Percentiles rank a stretch among this genome's conserved stretches.
phyloP scores from a whole-genome alignment of 1,140 invertebrate species.

The Drosophila ananassae region DNA sequence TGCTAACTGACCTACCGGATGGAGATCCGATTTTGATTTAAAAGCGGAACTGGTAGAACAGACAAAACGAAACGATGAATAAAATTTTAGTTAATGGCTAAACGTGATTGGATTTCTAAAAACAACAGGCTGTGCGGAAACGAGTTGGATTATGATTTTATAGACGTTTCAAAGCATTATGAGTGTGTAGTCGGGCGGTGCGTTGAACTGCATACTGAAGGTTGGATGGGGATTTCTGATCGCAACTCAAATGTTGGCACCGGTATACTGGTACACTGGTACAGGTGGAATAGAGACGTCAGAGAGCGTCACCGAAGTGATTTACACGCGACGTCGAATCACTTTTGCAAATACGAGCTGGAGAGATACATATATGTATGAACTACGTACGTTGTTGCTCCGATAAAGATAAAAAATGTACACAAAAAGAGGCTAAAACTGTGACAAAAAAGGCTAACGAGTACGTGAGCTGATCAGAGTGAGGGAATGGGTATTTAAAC shows the following conservation, averaged over 20 bases:
- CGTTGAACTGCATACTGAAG: slow-evolving; percentile 69
- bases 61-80: neutral
- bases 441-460: slow-evolving; percentile 26
- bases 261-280: neutral
- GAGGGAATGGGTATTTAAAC: slow-evolving; percentile 60
- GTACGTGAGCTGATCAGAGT: slow-evolving; percentile 29
- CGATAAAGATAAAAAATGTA: slow-evolving; percentile 31
- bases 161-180: slow-evolving; percentile 27
- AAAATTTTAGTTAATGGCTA: neutral
- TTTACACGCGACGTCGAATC: slow-evolving; percentile 65
- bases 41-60: slow-evolving; percentile 7
- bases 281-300: slow-evolving; percentile 32
- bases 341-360: slow-evolving; percentile 56
- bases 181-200: slow-evolving; percentile 14
- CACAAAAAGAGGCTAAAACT: slow-evolving; percentile 40
- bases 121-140: slow-evolving; percentile 44
- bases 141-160: slow-evolving; percentile 43
- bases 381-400: neutral
- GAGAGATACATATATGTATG: no score
- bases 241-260: slow-evolving; percentile 18
- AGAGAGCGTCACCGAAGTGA: slow-evolving; percentile 40
- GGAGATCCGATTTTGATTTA: neutral
- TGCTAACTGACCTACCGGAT: slow-evolving; percentile 2
- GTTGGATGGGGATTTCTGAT: slow-evolving; percentile 20
- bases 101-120: slow-evolving; percentile 27